Conservation (phyloP, 2,113 vertebrate species). For the Columbina picui region DNA sequence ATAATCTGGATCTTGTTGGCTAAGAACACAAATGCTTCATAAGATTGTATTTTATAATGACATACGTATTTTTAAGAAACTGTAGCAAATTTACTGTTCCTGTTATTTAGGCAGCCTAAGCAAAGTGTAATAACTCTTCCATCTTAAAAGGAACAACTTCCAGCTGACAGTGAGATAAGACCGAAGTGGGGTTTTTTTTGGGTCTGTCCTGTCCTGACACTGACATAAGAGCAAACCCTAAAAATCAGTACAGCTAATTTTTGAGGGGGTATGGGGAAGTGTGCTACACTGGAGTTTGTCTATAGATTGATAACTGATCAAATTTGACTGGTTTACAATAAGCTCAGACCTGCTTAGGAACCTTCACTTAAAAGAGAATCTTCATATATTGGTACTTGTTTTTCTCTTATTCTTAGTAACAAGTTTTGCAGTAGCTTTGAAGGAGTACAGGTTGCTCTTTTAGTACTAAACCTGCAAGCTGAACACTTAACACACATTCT, state of each 20-base stretch:
- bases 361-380: not conserved
- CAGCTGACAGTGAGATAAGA: not conserved
- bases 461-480: not conserved
- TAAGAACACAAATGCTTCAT: not conserved
- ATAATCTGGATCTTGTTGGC: not conserved
- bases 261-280: not conserved
- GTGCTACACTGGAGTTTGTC: not conserved
- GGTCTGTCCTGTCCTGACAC: not conserved
- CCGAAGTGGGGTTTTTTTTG: not conserved
- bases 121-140: not conserved
- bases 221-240: not conserved
- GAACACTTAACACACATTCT: not conserved
- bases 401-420: not conserved
- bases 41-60: not conserved
- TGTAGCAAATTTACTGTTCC: not conserved
- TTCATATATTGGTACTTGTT: not conserved
- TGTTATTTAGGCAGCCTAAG: not conserved
- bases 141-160: not conserved
- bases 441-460: not conserved
- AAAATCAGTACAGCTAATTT: not conserved
- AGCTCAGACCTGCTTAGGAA: not conserved
- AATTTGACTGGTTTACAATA: not conserved
- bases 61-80: not conserved
- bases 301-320: not conserved
- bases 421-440: not conserved